Percentiles rank a stretch among this genome's conserved stretches.
These are phyloP conservation scores for Zaprionus capensis DNA, from an alignment of 1,140 invertebrate genomes.

Conservation along the genomic window DNA sequence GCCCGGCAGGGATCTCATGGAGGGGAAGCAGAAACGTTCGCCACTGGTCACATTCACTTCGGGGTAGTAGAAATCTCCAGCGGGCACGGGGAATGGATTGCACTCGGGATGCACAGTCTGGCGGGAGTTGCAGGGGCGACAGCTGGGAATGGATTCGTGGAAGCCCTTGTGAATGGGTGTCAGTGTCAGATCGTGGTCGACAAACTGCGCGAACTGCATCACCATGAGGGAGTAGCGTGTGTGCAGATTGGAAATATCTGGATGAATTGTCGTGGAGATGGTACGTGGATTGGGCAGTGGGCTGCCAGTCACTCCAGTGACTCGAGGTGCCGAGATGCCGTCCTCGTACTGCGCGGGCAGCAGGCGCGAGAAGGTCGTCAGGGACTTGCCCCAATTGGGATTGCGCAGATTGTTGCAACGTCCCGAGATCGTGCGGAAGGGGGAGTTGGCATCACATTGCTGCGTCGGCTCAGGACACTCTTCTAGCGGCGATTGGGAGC, in stretches of 20 bases:
- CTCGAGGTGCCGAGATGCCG: conserved; percentile 91
- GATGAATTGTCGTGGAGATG: conserved; percentile 94
- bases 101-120: conserved; percentile 95
- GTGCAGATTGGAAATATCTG: conserved; percentile 94
- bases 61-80: conserved; percentile 93
- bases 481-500: conserved; percentile 70
- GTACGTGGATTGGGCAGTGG: conserved; percentile 92
- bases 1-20: conserved; percentile 95
- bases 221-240: conserved; percentile 95
- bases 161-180: conserved; percentile 95
- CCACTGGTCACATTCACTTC: conserved; percentile 92
- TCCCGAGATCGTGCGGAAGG: conserved; percentile 93
- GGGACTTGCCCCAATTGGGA: conserved; percentile 92
- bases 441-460: conserved; percentile 91
- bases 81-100: conserved; percentile 93
- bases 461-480: conserved; percentile 87
- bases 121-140: conserved; percentile 92
- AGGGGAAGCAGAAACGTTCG: conserved; percentile 94
- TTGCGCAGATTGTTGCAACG: conserved; percentile 96
- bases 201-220: conserved; percentile 96
- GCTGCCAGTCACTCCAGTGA: conserved; percentile 89
- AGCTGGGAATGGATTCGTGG: conserved; percentile 93
- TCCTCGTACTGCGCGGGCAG: conserved; percentile 95
- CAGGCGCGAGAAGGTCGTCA: conserved; percentile 94
- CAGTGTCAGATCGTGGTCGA: conserved; percentile 96